A percentile compares a stretch with the other conserved stretches of the same genome.
These are phyloP conservation scores for Pseudachorutes palmiensis DNA, from an alignment of 1,140 invertebrate genomes.

Conservation along the genomic window DNA sequence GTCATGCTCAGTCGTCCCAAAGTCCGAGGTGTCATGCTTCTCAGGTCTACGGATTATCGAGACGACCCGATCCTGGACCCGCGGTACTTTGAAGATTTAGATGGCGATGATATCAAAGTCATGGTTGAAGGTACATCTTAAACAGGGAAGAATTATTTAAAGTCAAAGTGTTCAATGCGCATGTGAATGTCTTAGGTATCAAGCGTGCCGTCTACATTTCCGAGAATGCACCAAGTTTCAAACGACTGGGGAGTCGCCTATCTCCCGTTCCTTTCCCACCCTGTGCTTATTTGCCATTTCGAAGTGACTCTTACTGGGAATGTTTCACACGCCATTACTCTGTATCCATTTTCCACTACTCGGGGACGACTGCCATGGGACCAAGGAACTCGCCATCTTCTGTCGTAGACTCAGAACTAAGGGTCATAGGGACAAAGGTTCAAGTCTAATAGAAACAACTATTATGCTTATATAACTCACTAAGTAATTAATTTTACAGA, in stretches of 20 bases:
- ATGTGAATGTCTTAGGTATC: no score
- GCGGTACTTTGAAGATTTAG: conserved; percentile 35
- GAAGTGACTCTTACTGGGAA: conserved; percentile 30
- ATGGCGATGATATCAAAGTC: conserved; percentile 32
- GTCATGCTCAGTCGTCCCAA: conserved; percentile 37
- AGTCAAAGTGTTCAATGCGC: no score
- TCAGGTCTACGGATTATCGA: conserved; percentile 28
- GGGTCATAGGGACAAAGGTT: conserved; percentile 27
- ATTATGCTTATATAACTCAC: no score
- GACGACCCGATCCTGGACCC: conserved; percentile 32
- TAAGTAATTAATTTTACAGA: conserved; percentile 26
- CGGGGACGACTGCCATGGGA: conserved; percentile 35
- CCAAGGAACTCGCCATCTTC: conserved; percentile 19
- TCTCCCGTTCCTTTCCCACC: conserved; percentile 35
- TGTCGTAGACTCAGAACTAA: conserved; percentile 33
- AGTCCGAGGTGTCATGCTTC: conserved; percentile 30
- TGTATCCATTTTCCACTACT: conserved; percentile 36
- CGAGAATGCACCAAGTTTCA: conserved; percentile 35
- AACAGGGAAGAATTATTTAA: no score
- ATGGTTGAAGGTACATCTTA: conserved; percentile 39
- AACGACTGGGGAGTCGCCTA: conserved; percentile 20
- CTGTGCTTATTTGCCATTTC: conserved; percentile 23
- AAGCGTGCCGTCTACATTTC: conserved; percentile 36
- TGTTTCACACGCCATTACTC: conserved; percentile 34
- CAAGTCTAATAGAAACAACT: no score